Percentiles rank a stretch among this genome's conserved stretches.
These are phyloP conservation scores for Saguinus midas DNA, from an alignment of 2,113 vertebrate species.

Conservation along the genomic window DNA sequence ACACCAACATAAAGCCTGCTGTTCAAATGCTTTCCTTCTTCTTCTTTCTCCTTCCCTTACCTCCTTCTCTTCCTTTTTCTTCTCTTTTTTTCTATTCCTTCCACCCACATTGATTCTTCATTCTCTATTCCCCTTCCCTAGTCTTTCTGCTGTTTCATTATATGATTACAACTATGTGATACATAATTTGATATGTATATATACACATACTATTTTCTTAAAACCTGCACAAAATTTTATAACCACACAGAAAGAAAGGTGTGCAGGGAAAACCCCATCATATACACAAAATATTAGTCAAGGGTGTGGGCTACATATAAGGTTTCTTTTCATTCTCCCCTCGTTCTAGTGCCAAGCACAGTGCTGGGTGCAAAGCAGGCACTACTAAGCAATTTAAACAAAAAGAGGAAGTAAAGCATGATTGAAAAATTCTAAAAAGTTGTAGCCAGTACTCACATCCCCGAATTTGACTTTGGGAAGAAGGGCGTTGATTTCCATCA, in stretches of 20 bases:
- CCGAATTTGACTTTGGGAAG: neutral
- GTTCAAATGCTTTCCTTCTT: neutral
- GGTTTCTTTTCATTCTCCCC: neutral
- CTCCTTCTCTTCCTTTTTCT: too few relatives aligned
- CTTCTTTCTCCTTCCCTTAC: too few relatives aligned
- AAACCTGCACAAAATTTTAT: neutral
- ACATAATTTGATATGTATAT: neutral
- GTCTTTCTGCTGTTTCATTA: neutral
- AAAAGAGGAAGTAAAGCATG: neutral
- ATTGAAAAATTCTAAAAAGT: neutral
- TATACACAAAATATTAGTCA: neutral
- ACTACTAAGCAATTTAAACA: neutral
- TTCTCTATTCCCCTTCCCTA: neutral
- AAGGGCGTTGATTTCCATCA: neutral
- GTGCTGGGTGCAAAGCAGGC: neutral
- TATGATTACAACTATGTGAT: neutral
- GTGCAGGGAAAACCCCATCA: rapidly evolving
- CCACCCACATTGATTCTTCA: neutral
- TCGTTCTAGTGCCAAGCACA: neutral
- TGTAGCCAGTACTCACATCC: neutral
- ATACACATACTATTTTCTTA: neutral
- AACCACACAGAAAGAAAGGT: neutral
- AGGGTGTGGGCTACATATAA: rapidly evolving
- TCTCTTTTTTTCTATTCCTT: neutral
- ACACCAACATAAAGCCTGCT: neutral